phyloP scores from a whole-genome alignment of 2,888 invertebrate species.

The Melieria picta region DNA sequence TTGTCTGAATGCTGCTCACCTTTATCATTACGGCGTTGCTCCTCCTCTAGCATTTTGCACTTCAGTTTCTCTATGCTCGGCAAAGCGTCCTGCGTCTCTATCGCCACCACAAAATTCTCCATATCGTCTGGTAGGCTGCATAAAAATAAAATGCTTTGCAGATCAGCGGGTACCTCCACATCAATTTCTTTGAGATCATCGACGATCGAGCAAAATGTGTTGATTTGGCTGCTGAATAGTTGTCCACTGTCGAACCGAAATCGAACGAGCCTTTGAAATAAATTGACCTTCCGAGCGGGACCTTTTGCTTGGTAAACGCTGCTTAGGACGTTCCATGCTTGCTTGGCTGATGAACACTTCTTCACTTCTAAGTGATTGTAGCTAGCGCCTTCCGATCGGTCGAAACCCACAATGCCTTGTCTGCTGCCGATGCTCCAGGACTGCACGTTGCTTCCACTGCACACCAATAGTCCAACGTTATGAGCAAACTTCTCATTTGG shows the following conservation, averaged over 20 bases:
- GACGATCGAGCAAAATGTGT: slow-evolving; percentile 14
- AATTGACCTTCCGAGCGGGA: slow-evolving; percentile 4
- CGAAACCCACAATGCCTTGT: not conserved
- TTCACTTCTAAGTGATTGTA: not conserved
- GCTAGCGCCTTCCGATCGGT: slow-evolving; percentile 11
- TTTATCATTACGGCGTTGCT: slow-evolving; percentile 18
- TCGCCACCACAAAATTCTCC: slow-evolving; percentile 26
- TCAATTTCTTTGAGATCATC: slow-evolving; percentile 3
- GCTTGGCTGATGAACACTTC: not conserved
- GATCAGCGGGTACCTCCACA: slow-evolving; percentile 3
- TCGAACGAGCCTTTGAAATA: slow-evolving; percentile 8
- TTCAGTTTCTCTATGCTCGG: not conserved
- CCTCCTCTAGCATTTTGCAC: slow-evolving; percentile 21
- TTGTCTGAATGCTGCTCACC: slow-evolving; percentile 4
- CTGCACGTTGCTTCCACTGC: not conserved
- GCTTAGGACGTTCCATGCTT: slow-evolving; percentile 2
- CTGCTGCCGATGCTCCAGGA: not conserved
- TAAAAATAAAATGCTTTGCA: slow-evolving; percentile 8
- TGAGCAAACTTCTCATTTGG: not conserved
- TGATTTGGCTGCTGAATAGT: slow-evolving; percentile 7
- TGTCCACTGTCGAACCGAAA: not conserved
- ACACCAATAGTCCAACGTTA: not conserved
- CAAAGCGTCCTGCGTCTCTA: slow-evolving; percentile 20
- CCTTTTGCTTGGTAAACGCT: slow-evolving; percentile 2
- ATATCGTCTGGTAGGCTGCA: slow-evolving; percentile 14